These are phyloP conservation scores for Pachydiplax longipennis DNA, from an alignment of 2,888 invertebrate species.

Conservation along the genomic window DNA sequence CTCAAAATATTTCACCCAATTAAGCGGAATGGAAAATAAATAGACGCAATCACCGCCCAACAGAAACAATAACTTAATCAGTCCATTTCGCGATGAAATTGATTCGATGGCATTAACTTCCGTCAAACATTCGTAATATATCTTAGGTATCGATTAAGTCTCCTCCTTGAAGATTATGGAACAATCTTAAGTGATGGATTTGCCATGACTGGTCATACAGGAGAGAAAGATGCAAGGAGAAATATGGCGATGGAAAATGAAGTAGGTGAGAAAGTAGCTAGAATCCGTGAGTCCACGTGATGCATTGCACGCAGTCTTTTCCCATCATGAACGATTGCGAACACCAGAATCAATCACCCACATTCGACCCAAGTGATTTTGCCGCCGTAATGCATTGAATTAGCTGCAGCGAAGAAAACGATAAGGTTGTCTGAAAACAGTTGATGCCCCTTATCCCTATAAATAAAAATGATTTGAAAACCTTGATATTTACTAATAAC, in stretches of 20 bases:
- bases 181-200: background rate
- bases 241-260: background rate
- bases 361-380: background rate
- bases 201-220: background rate
- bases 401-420: background rate
- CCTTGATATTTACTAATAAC: too few relatives aligned
- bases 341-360: background rate
- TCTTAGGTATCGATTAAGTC: background rate
- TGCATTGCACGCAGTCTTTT: conserved; percentile 18
- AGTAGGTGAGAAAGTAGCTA: background rate
- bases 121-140: background rate
- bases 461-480: too few relatives aligned
- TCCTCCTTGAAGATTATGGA: background rate
- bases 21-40: background rate
- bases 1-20: background rate
- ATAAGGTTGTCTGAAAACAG: background rate
- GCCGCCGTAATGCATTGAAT: background rate
- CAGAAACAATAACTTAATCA: background rate
- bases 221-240: background rate
- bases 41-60: background rate
- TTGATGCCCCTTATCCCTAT: too few relatives aligned
- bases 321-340: background rate
- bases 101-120: background rate
- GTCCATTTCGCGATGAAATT: background rate
- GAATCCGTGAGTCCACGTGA: background rate